These are phyloP conservation scores for Melanophora roralis DNA, from an alignment of 2,888 invertebrate genomes.

Conservation along the genomic window DNA sequence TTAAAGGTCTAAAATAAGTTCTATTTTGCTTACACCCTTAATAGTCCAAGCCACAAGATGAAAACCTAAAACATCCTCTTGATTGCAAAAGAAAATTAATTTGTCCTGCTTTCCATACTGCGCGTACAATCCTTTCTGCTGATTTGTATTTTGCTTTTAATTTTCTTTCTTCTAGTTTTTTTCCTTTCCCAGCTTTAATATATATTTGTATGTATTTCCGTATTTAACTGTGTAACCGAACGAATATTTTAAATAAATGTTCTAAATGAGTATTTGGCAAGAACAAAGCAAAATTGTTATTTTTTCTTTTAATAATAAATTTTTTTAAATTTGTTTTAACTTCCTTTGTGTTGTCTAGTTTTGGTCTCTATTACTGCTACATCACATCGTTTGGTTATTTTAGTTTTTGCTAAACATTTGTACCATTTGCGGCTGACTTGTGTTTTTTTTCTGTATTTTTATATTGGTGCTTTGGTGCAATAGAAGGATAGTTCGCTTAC, in stretches of 20 bases:
- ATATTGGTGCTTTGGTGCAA: neutral
- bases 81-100: constrained; percentile 22
- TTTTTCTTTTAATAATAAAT: neutral
- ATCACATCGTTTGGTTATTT: constrained; percentile 32
- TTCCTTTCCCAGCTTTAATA: neutral
- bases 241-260: constrained; percentile 34
- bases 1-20: neutral
- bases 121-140: neutral
- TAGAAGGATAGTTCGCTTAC: neutral
- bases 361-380: constrained; percentile 25
- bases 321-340: neutral
- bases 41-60: constrained; percentile 19
- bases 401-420: constrained; percentile 31
- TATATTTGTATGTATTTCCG: neutral
- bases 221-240: too few relatives aligned
- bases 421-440: constrained; percentile 5
- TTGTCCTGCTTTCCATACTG: neutral
- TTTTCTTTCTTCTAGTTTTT: constrained; percentile 1
- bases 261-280: constrained; percentile 43
- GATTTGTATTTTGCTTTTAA: neutral
- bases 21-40: neutral
- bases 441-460: neutral
- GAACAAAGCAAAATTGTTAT: constrained; percentile 6
- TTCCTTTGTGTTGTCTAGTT: neutral
- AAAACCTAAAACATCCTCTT: constrained; percentile 12